A percentile compares a stretch with the other conserved stretches of the same genome.
These are phyloP conservation scores for Corvus hawaiiensis DNA, from an alignment of 2,113 vertebrate species.

Conservation along the genomic window DNA sequence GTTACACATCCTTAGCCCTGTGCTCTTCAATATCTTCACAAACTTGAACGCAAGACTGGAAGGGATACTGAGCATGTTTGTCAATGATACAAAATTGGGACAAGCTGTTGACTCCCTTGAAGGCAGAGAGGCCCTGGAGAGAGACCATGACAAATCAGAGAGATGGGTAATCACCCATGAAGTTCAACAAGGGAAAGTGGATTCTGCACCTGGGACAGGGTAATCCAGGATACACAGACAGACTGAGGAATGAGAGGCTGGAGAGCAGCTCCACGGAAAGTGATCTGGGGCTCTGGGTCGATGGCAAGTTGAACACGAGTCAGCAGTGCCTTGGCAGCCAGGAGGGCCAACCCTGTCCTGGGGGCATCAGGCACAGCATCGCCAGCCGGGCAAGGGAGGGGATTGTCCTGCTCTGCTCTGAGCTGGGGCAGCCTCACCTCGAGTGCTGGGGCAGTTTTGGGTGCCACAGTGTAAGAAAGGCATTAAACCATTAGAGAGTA, in stretches of 20 bases:
- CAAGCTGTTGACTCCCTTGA: not conserved
- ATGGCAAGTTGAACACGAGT: rapidly evolving
- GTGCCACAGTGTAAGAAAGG: not conserved
- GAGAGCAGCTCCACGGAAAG: rapidly evolving
- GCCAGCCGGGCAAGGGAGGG: not conserved
- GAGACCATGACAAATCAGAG: not conserved
- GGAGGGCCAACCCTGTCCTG: not conserved
- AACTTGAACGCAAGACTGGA: not conserved
- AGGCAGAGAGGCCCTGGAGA: not conserved
- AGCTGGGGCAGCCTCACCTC: rapidly evolving
- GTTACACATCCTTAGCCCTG: not conserved
- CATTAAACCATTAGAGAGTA: too few relatives aligned
- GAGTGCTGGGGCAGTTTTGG: not conserved
- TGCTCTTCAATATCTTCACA: not conserved
- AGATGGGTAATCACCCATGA: not conserved
- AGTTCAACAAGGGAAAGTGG: not conserved
- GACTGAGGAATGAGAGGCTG: not conserved
- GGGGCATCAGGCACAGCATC: not conserved
- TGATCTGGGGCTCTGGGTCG: rapidly evolving
- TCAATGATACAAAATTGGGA: not conserved
- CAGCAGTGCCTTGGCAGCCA: not conserved
- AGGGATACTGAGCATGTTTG: rapidly evolving
- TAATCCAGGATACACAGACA: not conserved
- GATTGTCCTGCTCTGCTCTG: not conserved
- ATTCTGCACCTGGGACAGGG: too few relatives aligned